A percentile compares a stretch with the other conserved stretches of the same genome.
Evolutionary conservation across 2,113 vertebrate genomes (phyloP).

Genomic region (Lepus europaeus): DNA sequence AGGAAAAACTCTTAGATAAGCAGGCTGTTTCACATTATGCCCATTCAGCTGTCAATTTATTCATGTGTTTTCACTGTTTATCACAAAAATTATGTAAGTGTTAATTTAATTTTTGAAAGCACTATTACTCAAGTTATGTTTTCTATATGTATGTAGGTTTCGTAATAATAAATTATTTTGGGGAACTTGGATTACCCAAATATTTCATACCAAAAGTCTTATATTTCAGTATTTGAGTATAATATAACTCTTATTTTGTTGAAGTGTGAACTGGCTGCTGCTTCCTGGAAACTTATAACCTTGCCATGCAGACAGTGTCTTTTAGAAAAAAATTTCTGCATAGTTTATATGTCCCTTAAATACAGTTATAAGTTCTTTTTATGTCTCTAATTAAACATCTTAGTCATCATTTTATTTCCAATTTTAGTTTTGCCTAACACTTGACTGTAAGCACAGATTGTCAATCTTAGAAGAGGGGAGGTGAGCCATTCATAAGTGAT

Average conservation of each 20-base stretch:
- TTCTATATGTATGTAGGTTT: not conserved
- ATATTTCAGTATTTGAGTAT: not conserved
- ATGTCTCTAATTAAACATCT: slow-evolving; percentile 60
- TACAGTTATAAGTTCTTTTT: not conserved
- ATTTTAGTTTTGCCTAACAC: slow-evolving; percentile 46
- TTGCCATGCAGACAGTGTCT: not conserved
- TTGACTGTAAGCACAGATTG: not conserved
- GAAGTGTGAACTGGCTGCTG: not conserved
- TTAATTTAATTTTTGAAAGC: not conserved
- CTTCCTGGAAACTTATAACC: not conserved
- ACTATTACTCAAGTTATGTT: not conserved
- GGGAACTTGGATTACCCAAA: not conserved
- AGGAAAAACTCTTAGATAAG: not conserved
- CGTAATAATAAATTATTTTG: not conserved
- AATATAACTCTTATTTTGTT: slow-evolving; percentile 38
- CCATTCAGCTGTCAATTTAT: not conserved
- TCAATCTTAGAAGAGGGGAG: slow-evolving; percentile 49
- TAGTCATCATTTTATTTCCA: slow-evolving; percentile 60
- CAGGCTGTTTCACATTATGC: not conserved
- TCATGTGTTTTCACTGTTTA: not conserved
- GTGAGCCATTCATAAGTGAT: slow-evolving; percentile 39
- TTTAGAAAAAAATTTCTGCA: slow-evolving; percentile 62
- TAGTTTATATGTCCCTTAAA: slow-evolving; percentile 2
- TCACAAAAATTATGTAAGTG: not conserved
- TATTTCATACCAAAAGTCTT: not conserved